A percentile compares a stretch with the other conserved stretches of the same genome.
These are phyloP conservation scores for Ammodytes marinus DNA, from an alignment of 2,113 vertebrate genomes.

Conservation along the genomic window DNA sequence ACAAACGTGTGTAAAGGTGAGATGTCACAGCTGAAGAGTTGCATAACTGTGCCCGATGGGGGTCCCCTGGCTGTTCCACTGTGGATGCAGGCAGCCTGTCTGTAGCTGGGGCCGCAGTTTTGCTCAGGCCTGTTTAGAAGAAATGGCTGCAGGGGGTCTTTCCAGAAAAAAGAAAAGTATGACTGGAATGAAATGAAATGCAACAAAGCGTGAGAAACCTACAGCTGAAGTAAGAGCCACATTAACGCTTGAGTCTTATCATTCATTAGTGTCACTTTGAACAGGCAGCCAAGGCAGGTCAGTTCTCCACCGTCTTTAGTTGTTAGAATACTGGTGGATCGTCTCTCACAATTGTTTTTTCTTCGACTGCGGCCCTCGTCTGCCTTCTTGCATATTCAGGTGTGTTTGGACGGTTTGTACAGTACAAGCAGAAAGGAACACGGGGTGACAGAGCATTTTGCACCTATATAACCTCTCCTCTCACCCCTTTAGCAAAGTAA, in stretches of 20 bases:
- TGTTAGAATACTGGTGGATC: slow-evolving; percentile 19
- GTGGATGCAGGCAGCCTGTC: not conserved
- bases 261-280: slow-evolving; percentile 12
- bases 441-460: slow-evolving; percentile 46
- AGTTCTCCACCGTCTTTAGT: not conserved
- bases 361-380: not conserved
- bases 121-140: slow-evolving; percentile 51
- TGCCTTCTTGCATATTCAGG: slow-evolving; percentile 31
- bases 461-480: slow-evolving; percentile 5
- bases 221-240: not conserved
- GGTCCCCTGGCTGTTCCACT: not conserved
- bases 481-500: slow-evolving; percentile 53
- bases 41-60: not conserved
- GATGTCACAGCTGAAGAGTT: not conserved
- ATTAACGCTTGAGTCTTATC: slow-evolving; percentile 23
- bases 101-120: not conserved
- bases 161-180: slow-evolving; percentile 21
- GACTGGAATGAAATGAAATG: slow-evolving; percentile 33
- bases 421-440: slow-evolving; percentile 42
- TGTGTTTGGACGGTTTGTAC: slow-evolving; percentile 44
- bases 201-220: slow-evolving; percentile 17
- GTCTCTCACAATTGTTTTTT: not conserved
- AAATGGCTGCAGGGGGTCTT: slow-evolving; percentile 30
- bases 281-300: slow-evolving; percentile 22
- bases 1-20: not conserved